These are phyloP conservation scores for Miichthys miiuy DNA, from an alignment of 2,797 vertebrate genomes.

Conservation along the genomic window DNA sequence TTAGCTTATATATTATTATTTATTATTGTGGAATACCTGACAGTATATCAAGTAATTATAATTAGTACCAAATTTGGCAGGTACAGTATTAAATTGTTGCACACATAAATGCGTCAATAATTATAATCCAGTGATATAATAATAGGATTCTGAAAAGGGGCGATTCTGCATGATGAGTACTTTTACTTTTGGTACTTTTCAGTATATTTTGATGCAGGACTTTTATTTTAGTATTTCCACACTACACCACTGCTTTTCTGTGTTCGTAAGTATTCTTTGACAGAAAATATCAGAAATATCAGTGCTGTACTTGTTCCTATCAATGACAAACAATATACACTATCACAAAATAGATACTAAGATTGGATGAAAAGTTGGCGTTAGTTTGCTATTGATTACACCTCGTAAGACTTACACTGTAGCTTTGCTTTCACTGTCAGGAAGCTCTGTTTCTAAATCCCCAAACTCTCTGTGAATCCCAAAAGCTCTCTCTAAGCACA, in stretches of 20 bases:
- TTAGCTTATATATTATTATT: background rate
- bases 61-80: background rate
- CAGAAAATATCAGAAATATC: background rate
- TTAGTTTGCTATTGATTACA: background rate
- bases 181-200: background rate
- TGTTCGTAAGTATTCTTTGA: background rate
- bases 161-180: background rate
- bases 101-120: background rate
- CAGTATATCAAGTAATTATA: background rate
- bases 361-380: background rate
- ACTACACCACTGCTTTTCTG: background rate
- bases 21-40: background rate
- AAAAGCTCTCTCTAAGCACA: conserved; percentile 33
- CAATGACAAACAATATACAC: background rate
- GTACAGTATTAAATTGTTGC: background rate
- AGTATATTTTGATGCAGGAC: background rate
- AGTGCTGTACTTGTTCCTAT: background rate
- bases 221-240: background rate
- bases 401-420: background rate
- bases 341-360: background rate
- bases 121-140: background rate
- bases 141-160: background rate
- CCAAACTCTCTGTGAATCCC: conserved; percentile 23
- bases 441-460: conserved; percentile 16
- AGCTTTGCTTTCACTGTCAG: background rate